Evolutionary conservation across 2,888 invertebrate species (phyloP), one percentile per base, ranked within the genome.

Genomic region (Spisula subtruncata): DNA sequence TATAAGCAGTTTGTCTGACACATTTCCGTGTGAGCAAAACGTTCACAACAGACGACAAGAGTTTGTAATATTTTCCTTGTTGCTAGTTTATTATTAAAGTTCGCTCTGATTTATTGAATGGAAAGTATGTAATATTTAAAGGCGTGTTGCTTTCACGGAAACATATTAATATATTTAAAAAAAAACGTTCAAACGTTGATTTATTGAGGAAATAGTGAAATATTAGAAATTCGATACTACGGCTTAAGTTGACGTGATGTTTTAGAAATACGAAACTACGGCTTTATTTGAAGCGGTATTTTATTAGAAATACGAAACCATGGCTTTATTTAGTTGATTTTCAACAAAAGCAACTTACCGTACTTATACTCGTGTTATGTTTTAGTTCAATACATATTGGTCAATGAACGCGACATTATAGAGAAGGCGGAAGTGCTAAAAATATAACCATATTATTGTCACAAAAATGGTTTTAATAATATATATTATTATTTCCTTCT

Each of bases 81-180:
- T 66, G n/a, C 0, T 60, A n/a, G n/a, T n/a, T n/a, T n/a, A n/a
- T 60, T 60, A 60, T 60, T 60, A 20, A 20, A 60, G n/a, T 60
- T 66, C 10, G 25, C 2, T 25, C n/a, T 66, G 25, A 66, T n/a
- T n/a, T 66, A 66, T 66, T 25, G 60, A 66, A 51, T 66, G 20
- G 25, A 66, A 25, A 25, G 25, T 66, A 25, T 25, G 25, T 25
- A 66, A n/a, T 66, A 25, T 56, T 20, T 56, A 56, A 56, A 66
- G 25, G 6, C 25, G n/a, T 66, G 20, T 66, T 41, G 41, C 41
- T 66, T 25, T 66, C 25, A 25, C 25, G 25, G 60, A 66, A n/a
- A 66, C 25, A 66, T 66, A 25, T 66, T 66, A 25, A 25, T 66
- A 25, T 66, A n/a, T 66, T 66, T 66, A 66, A n/a, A n/a, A n/a